phyloP scores from a whole-genome alignment of 2,888 invertebrate genomes.

The Linnaemya vulpina region DNA sequence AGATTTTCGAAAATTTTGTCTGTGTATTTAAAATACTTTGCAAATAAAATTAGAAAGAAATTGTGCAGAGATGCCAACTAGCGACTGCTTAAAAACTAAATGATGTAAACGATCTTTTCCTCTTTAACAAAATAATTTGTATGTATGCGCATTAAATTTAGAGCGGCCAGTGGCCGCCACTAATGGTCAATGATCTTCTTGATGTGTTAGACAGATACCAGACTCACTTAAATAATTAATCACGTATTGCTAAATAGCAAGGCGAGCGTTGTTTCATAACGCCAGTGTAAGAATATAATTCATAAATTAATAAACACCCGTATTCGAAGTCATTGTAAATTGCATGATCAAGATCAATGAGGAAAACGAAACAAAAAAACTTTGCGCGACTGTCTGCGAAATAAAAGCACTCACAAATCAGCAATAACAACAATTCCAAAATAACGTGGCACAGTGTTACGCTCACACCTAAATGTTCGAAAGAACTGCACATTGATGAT shows the following conservation, averaged over 20 bases:
- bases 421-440: background rate
- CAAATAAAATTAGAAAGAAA: too few relatives aligned
- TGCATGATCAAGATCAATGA: slow-evolving; percentile 67
- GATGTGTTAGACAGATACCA: slow-evolving; percentile 62
- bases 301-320: slow-evolving; percentile 19
- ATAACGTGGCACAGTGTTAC: background rate
- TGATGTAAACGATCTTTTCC: too few relatives aligned
- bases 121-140: too few relatives aligned
- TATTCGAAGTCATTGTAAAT: slow-evolving; percentile 48
- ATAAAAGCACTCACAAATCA: background rate
- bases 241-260: slow-evolving; percentile 64
- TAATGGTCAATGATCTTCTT: slow-evolving; percentile 62
- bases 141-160: too few relatives aligned
- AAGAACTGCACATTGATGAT: too few relatives aligned
- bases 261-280: slow-evolving; percentile 67
- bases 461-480: too few relatives aligned
- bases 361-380: slow-evolving; percentile 2
- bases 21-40: too few relatives aligned
- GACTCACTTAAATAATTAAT: slow-evolving; percentile 65
- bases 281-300: background rate
- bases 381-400: slow-evolving; percentile 31
- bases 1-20: too few relatives aligned
- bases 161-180: too few relatives aligned
- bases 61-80: too few relatives aligned
- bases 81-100: too few relatives aligned